Conservation (phyloP, 92 coral and sea anemone species). For the Epizoanthus illoricatus region DNA sequence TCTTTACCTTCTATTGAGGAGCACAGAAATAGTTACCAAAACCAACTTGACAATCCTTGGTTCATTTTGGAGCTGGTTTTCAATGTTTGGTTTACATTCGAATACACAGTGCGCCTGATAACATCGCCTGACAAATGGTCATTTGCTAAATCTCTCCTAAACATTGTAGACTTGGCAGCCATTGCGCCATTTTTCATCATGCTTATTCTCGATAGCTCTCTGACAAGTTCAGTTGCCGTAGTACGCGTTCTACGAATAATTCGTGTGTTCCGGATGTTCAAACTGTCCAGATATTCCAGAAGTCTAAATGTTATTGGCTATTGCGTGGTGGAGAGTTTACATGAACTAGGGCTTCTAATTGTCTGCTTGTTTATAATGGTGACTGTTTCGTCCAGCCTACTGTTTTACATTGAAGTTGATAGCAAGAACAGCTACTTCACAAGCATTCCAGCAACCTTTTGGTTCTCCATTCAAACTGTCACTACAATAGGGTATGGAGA, state of each 20-base stretch:
- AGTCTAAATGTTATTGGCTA: constrained; percentile 94
- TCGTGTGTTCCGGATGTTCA: constrained; percentile 92
- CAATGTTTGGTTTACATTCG: constrained; percentile 80
- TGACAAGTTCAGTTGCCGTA: constrained; percentile 68
- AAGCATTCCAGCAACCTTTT: constrained; percentile 93
- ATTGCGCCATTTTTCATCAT: constrained; percentile 72
- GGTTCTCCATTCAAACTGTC: constrained; percentile 94
- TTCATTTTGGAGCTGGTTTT: constrained; percentile 66
- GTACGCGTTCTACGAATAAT: constrained; percentile 82
- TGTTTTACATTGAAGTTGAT: constrained; percentile 81
- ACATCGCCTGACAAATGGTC: constrained; percentile 65
- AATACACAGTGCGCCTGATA: constrained; percentile 64
- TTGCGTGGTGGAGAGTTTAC: constrained; percentile 82
- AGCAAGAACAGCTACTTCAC: constrained; percentile 59
- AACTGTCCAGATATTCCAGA: constrained; percentile 89
- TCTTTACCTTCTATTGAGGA: constrained; percentile 56
- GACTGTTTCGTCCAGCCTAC: constrained; percentile 73
- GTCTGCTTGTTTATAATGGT: constrained; percentile 82
- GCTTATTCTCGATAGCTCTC: constrained; percentile 47
- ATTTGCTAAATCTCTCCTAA: constrained; percentile 62
- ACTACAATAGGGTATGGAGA: constrained; percentile 99
- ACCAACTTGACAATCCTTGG: constrained; percentile 56
- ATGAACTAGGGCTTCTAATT: constrained; percentile 82
- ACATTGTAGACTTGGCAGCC: constrained; percentile 72
- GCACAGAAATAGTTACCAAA: constrained; percentile 22